Evolutionary conservation across 2,888 invertebrate species (phyloP).

Genomic region (Amphimallon solstitiale): DNA sequence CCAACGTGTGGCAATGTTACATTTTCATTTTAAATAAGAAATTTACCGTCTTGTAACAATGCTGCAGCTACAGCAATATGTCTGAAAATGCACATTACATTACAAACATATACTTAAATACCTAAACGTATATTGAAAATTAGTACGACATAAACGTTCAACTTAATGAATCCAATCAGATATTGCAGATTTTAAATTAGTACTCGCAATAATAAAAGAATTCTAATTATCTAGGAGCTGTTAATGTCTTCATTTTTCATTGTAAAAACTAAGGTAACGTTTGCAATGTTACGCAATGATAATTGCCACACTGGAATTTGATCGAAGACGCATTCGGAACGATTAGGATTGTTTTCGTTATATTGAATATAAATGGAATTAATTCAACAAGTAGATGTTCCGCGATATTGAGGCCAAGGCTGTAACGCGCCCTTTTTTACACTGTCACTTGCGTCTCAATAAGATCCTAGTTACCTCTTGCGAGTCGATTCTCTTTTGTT

Average conservation of each 20-base stretch:
- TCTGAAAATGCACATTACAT: no score
- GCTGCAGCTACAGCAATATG: no score
- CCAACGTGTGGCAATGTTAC: no score
- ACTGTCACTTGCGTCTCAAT: slow-evolving; percentile 26
- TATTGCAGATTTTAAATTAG: not conserved
- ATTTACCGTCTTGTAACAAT: no score
- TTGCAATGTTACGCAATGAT: slow-evolving; percentile 5
- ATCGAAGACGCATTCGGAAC: slow-evolving; percentile 26
- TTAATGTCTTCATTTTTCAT: slow-evolving; percentile 28
- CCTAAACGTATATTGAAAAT: not conserved
- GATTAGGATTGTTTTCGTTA: slow-evolving; percentile 30
- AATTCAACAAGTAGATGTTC: slow-evolving; percentile 29
- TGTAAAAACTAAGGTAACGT: slow-evolving; percentile 9
- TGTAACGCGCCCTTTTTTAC: slow-evolving; percentile 38
- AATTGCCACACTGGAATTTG: slow-evolving; percentile 29
- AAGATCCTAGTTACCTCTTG: slow-evolving; percentile 26
- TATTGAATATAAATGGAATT: slow-evolving; percentile 32
- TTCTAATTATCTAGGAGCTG: slow-evolving; percentile 13
- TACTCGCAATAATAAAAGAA: slow-evolving; percentile 5
- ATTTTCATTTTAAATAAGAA: no score
- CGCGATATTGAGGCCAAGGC: slow-evolving; percentile 38
- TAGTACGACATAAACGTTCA: not conserved
- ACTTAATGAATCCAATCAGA: not conserved
- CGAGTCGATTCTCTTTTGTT: not conserved
- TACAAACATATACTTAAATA: no score